phyloP scores from a whole-genome alignment of 2,888 invertebrate species.

The Limnephilus auricula region DNA sequence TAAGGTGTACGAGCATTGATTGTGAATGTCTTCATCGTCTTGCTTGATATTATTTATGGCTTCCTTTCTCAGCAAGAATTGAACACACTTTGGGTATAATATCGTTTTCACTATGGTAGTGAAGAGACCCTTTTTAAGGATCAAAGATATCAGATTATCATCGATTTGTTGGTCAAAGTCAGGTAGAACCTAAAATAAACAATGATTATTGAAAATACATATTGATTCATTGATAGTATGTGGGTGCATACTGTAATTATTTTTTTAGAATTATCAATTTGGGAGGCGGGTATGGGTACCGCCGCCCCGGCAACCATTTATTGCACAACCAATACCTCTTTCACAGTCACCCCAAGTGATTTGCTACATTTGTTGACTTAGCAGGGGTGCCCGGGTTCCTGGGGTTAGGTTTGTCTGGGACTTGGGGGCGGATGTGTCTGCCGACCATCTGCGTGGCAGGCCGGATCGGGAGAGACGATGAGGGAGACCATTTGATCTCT shows the following conservation, averaged over 20 bases:
- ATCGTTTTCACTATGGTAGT: constrained; percentile 72
- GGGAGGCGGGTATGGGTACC: too few species aligned
- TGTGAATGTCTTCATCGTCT: not conserved
- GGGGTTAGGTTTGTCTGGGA: too few species aligned
- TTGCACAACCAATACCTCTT: too few species aligned
- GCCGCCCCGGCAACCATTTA: too few species aligned
- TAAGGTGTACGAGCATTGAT: constrained; percentile 68
- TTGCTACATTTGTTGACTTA: too few species aligned
- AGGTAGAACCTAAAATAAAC: constrained; percentile 52
- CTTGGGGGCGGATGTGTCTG: too few species aligned
- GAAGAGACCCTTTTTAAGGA: constrained; percentile 73
- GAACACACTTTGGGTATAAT: constrained; percentile 71
- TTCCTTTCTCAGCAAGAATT: constrained; percentile 70
- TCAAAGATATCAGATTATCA: constrained; percentile 72
- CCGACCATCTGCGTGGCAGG: too few species aligned
- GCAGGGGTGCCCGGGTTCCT: too few species aligned
- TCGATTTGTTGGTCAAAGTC: constrained; percentile 68
- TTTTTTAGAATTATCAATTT: not conserved
- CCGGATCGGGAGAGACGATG: too few species aligned
- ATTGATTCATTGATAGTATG: not conserved
- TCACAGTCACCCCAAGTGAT: too few species aligned
- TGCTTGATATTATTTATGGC: constrained; percentile 4
- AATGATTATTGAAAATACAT: not conserved
- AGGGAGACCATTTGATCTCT: too few species aligned
- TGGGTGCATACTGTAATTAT: not conserved